Evolutionary conservation across 2,113 vertebrate species (phyloP).

Genomic region (Philantomba maxwellii): DNA sequence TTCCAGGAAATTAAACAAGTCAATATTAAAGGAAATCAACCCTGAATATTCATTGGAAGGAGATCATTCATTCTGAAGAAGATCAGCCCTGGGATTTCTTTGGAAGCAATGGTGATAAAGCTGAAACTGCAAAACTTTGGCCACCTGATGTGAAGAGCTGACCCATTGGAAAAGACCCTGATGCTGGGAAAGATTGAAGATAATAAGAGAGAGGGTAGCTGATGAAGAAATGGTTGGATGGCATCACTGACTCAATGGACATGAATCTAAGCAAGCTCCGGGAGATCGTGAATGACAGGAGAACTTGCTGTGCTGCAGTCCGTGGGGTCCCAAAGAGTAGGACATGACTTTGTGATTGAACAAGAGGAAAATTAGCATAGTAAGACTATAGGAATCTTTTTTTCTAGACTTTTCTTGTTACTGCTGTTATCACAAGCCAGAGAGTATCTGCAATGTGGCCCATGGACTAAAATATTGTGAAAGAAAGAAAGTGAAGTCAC

Average conservation of each 20-base stretch:
- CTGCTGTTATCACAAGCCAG: neutral
- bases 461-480: neutral
- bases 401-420: neutral
- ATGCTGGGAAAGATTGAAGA: neutral
- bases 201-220: neutral
- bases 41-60: neutral
- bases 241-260: neutral
- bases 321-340: rapidly evolving
- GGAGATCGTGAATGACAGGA: neutral
- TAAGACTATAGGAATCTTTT: neutral
- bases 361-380: neutral
- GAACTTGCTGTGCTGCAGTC: neutral
- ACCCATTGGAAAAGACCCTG: neutral
- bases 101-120: neutral
- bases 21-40: neutral
- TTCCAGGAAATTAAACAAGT: neutral
- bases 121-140: neutral
- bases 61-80: neutral
- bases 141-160: neutral
- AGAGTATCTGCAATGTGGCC: neutral
- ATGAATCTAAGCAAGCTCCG: neutral
- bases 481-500: neutral
- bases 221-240: rapidly evolving
- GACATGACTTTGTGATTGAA: neutral
- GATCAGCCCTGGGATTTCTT: too few relatives aligned